phyloP scores from a whole-genome alignment of 2,113 vertebrate species.

The Narcine bancroftii region DNA sequence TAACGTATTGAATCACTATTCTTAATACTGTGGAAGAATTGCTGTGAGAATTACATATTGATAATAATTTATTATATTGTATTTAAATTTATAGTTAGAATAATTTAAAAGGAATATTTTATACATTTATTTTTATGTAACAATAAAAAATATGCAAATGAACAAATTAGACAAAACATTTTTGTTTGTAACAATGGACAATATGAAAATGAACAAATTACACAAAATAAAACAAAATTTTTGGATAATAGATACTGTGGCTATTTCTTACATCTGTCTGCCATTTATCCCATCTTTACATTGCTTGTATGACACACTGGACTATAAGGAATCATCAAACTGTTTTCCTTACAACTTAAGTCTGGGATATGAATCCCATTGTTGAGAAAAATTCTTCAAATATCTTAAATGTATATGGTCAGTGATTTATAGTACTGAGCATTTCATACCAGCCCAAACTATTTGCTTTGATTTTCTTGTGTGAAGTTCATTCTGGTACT shows the following conservation, averaged over 20 bases:
- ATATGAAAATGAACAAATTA: not conserved
- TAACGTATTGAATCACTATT: not conserved
- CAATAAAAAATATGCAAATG: not conserved
- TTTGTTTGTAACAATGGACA: not conserved
- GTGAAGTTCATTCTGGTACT: not conserved
- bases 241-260: not conserved
- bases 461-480: not conserved
- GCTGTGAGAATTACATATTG: not conserved
- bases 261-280: not conserved
- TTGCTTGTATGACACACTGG: not conserved
- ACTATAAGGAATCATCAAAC: not conserved
- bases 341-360: not conserved
- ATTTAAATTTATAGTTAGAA: constrained; percentile 1
- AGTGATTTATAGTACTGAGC: not conserved
- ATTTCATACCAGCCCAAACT: not conserved
- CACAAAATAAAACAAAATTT: not conserved
- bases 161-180: not conserved
- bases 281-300: not conserved
- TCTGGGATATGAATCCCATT: not conserved
- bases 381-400: not conserved
- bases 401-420: not conserved
- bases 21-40: not conserved
- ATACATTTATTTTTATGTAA: not conserved
- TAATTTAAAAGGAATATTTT: too few relatives aligned
- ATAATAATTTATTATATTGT: constrained; percentile 13